phyloP scores from a whole-genome alignment of 2,797 vertebrate genomes.

The Gymnoscopelus microlampas region DNA sequence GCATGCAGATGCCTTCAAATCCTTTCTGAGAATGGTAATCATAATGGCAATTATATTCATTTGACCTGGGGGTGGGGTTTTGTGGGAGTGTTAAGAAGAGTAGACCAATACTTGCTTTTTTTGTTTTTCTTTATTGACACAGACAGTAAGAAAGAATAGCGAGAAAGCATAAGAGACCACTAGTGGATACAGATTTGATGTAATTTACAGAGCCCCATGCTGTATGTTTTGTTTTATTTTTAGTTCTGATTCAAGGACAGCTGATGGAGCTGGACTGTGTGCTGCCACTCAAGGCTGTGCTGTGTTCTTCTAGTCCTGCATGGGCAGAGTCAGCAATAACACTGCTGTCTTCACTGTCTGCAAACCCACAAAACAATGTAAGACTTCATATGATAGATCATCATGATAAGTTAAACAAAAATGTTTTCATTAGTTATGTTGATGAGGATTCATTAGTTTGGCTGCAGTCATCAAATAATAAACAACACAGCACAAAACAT shows the following conservation, averaged over 20 bases:
- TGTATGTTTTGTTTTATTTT: slow-evolving; percentile 30
- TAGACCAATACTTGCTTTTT: too few species aligned
- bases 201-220: background rate
- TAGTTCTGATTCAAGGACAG: slow-evolving; percentile 77
- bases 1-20: slow-evolving; percentile 84
- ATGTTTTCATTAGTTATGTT: too few species aligned
- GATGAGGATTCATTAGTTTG: too few species aligned
- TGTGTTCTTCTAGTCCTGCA: slow-evolving; percentile 58
- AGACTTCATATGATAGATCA: background rate
- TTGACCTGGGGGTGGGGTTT: too few species aligned
- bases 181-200: background rate
- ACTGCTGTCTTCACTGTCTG: slow-evolving; percentile 79
- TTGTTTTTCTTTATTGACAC: too few species aligned
- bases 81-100: too few species aligned
- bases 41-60: background rate
- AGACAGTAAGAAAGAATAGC: too few species aligned
- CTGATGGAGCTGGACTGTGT: slow-evolving; percentile 78
- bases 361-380: slow-evolving; percentile 74
- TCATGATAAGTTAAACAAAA: background rate
- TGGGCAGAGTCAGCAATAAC: slow-evolving; percentile 71
- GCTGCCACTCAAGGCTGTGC: slow-evolving; percentile 69
- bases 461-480: too few species aligned
- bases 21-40: slow-evolving; percentile 81
- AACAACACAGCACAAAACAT: too few species aligned
- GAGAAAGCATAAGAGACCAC: background rate